Base-by-base conservation (phyloP, 2,888 invertebrate species). In the Glyphotaelius pellucidus region DNA sequence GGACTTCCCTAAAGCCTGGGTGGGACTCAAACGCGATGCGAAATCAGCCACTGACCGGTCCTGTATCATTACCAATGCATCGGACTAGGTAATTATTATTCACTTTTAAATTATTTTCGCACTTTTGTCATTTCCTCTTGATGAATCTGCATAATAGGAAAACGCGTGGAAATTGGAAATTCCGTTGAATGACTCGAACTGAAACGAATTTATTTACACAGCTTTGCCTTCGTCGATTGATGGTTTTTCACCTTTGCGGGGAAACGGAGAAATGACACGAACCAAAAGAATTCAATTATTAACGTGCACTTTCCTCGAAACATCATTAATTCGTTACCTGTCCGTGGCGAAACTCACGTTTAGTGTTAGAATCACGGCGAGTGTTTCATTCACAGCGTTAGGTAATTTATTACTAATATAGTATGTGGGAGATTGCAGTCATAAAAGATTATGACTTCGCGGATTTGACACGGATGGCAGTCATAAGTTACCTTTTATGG, bases 231-330 rank as follows among this genome's bases (percentile, higher is more conserved):
- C 83, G 25, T 19, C 19, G 38, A 35, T 35, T 35, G 83, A 83
- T 83, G 83, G 83, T 83, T 83, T 83, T 83, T n/a, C 32, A 32
- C 32, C 83, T 25, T 83, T 83, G 32, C 19, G 25, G 38, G 32
- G 83, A 83, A 83, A 83, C 83, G 15, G 7, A 83, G 19, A 67
- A 67, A 67, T 35, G 83, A 83, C 32, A 35, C 83, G 35, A 35
- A 35, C 83, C 9, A 35, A 83, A 83, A 83, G 7, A 83, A 83
- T 35, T 25, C 32, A 83, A 35, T 67, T 67, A 19, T 83, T 35
- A 25, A 3, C 3, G 35, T n/a, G 38, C 25, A 83, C 83, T 32
- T 83, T 83, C 83, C 83, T 83, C n/a, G 83, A 83, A 83, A 83
- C 2, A 38, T 83, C 83, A 11, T 83, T 32, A 83, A 32, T 83